Evolutionary conservation across 1,140 invertebrate species (phyloP).

Genomic region (Glossosoma conforme): DNA sequence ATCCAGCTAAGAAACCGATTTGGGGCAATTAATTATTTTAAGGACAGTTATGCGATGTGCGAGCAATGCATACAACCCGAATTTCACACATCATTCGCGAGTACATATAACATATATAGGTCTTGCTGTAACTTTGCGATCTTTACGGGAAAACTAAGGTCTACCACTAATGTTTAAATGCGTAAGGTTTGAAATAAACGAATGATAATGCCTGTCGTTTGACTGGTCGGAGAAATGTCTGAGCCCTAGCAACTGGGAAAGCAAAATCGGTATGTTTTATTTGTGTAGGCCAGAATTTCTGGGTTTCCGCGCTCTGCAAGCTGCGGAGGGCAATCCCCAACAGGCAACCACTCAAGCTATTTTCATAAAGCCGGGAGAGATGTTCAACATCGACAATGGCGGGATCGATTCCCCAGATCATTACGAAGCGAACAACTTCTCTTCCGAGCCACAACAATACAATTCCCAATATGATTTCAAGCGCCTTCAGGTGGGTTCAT

Average conservation of each 20-base stretch:
- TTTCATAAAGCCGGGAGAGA: not conserved
- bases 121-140: too few species aligned
- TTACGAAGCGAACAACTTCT: not conserved
- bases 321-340: not conserved
- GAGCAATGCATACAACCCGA: too few species aligned
- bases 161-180: too few species aligned
- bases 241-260: not conserved
- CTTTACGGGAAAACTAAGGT: too few species aligned
- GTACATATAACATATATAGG: too few species aligned
- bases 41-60: too few species aligned
- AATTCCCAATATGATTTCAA: not conserved
- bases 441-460: not conserved
- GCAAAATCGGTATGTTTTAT: not conserved
- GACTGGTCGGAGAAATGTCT: too few species aligned
- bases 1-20: too few species aligned
- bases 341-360: slow-evolving; percentile 1
- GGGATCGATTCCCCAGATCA: slow-evolving; percentile 2
- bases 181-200: too few species aligned
- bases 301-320: not conserved
- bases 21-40: too few species aligned
- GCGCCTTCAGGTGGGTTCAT: not conserved
- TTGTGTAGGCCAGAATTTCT: not conserved
- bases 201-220: too few species aligned
- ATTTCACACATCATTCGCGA: too few species aligned
- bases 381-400: slow-evolving; percentile 3